phyloP scores from a whole-genome alignment of 2,888 invertebrate genomes.

The Germaria angustata region DNA sequence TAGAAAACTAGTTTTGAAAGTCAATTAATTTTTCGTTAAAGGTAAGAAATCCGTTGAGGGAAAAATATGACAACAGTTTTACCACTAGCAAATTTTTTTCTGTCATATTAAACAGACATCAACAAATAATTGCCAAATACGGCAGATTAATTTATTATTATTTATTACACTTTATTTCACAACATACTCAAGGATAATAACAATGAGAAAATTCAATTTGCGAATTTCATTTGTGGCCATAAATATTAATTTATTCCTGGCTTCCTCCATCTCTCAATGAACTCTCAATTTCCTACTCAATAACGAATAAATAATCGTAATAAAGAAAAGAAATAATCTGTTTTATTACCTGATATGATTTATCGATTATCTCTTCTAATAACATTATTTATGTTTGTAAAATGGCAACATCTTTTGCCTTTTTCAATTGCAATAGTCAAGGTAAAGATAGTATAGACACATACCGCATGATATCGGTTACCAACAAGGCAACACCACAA shows the following conservation, averaged over 20 bases:
- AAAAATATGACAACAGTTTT: no score
- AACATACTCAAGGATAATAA: background rate
- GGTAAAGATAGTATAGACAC: background rate
- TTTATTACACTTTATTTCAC: background rate
- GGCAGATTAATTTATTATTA: background rate
- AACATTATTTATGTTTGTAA: conserved; percentile 45
- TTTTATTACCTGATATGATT: conserved; percentile 41
- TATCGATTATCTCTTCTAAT: conserved; percentile 53
- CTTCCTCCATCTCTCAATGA: background rate
- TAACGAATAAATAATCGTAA: background rate
- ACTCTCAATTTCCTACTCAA: conserved; percentile 45
- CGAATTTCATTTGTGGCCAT: conserved; percentile 4
- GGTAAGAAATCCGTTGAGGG: no score
- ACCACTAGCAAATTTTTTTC: no score
- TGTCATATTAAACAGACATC: no score
- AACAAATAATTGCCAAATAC: no score
- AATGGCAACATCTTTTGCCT: conserved; percentile 7
- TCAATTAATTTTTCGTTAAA: no score
- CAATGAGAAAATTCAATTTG: conserved; percentile 2
- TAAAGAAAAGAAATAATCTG: conserved; percentile 1
- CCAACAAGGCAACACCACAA: conserved; percentile 27
- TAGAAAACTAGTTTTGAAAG: no score
- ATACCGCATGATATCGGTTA: conserved; percentile 12
- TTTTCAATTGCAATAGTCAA: background rate
- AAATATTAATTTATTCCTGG: conserved; percentile 21